A percentile compares a stretch with the other conserved stretches of the same genome.
Conservation (phyloP, 2,888 invertebrate species). For the Entomobrya multifasciata region DNA sequence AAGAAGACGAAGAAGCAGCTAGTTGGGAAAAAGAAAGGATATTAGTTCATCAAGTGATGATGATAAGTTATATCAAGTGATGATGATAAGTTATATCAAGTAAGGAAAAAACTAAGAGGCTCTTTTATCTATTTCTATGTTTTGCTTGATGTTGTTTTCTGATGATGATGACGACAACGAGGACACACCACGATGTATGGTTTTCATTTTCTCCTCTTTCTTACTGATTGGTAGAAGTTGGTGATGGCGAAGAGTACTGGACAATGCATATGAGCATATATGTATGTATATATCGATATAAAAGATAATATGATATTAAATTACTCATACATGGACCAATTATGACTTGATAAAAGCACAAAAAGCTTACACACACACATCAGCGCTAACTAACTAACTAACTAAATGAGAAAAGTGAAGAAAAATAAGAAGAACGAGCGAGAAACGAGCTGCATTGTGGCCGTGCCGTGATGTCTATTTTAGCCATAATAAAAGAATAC, state of each 20-base stretch:
- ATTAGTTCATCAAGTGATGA: constrained; percentile 9
- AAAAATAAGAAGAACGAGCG: constrained; percentile 30
- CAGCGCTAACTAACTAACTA: constrained; percentile 38
- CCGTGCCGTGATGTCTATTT: neutral
- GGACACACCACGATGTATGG: constrained; percentile 34
- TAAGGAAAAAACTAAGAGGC: neutral
- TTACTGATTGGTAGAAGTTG: constrained; percentile 20
- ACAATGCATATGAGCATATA: neutral
- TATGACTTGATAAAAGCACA: constrained; percentile 62
- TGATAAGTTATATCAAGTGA: constrained; percentile 8
- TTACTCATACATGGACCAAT: constrained; percentile 63
- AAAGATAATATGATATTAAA: constrained; percentile 52
- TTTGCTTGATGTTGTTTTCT: constrained; percentile 56
- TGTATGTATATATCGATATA: neutral
- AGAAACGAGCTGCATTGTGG: neutral
- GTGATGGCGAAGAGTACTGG: neutral
- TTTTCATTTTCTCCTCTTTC: constrained; percentile 20
- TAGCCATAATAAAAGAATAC: neutral
- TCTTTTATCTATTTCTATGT: constrained; percentile 8
- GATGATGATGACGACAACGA: constrained; percentile 34
- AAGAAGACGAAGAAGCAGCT: neutral
- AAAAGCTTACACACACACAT: constrained; percentile 43
- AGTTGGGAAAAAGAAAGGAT: constrained; percentile 2
- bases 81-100: constrained; percentile 38
- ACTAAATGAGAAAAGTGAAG: neutral